Conservation (phyloP, 2,113 vertebrate genomes). For the Pimephales promelas region DNA sequence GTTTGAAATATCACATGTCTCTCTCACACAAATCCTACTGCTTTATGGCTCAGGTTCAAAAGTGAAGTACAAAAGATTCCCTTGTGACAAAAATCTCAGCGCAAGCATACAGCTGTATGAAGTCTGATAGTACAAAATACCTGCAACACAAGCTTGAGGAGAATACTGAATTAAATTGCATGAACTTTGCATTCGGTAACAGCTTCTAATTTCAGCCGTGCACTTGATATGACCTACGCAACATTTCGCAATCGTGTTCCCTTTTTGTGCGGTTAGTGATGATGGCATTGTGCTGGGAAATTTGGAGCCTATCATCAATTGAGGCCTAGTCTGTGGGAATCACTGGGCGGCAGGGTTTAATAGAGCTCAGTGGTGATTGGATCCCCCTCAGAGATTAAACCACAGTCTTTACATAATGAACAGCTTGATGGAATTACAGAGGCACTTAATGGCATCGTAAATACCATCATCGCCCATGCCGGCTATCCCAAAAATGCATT, state of each 20-base stretch:
- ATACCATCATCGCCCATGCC: conserved; percentile 41
- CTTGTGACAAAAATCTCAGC: conserved; percentile 21
- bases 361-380: conserved; percentile 48
- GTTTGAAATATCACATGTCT: conserved; percentile 24
- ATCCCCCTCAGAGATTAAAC: conserved; percentile 51
- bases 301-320: conserved; percentile 33
- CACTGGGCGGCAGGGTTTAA: conserved; percentile 47
- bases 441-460: conserved; percentile 53
- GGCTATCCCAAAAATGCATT: conserved; percentile 41
- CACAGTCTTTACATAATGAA: conserved; percentile 57
- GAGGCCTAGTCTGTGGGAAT: conserved; percentile 32
- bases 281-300: conserved; percentile 4
- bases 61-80: conserved; percentile 8
- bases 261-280: conserved; percentile 11
- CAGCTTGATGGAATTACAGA: conserved; percentile 55
- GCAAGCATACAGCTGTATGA: background rate
- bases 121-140: background rate
- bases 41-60: conserved; percentile 26
- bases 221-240: background rate
- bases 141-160: background rate
- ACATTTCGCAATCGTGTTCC: background rate
- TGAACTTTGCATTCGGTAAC: background rate
- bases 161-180: background rate
- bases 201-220: background rate
- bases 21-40: conserved; percentile 2